Base-by-base conservation (phyloP, 2,113 vertebrate species). In the Carettochelys insculpta region DNA sequence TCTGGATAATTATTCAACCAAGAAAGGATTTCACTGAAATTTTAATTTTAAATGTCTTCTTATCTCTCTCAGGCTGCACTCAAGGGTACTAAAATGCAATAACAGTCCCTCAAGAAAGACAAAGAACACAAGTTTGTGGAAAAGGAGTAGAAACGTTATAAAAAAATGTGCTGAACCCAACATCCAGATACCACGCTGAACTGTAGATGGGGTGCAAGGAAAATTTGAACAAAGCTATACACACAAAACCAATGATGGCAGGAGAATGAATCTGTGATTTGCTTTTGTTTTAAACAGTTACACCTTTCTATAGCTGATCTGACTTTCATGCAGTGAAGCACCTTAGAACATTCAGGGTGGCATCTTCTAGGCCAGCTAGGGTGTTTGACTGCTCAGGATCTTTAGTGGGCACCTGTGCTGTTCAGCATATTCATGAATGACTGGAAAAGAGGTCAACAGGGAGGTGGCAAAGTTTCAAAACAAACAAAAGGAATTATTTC, bases 31-130 rank as follows among this genome's bases (percentile, higher is more conserved):
- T 88, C 79, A 19, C 48, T 83, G 56, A 87, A 82, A 29, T 90
- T 93, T 86, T 12, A 68, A 80, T 85, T 92, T 88, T 82, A 83
- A 43, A 17, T 79, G 80, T n/a, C 86, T 86, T 94, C 20, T 16
- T 90, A 89, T 81, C 71, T 93, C 27, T 53, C 1, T 0, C 7
- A 82, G 31, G 82, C 83, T 53, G 38, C 85, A 10, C 76, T 77
- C 50, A 56, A 83, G 77, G 38, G 3, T 77, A 48, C 41, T 65
- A 20, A 8, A 47, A 38, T 80, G 25, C 51, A 14, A 29, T 25
- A 52, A 10, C 12, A 79, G 76, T 8, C 10, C 9, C 22, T 85
- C 24, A 22, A 27, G 84, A 22, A 41, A 88, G n/a, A 47, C 86
- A 50, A 77, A 90, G 4, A 24, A 0, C 8, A 24, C n/a, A 45